Conservation (phyloP, 1,140 invertebrate species). For the Hestina assimilis region DNA sequence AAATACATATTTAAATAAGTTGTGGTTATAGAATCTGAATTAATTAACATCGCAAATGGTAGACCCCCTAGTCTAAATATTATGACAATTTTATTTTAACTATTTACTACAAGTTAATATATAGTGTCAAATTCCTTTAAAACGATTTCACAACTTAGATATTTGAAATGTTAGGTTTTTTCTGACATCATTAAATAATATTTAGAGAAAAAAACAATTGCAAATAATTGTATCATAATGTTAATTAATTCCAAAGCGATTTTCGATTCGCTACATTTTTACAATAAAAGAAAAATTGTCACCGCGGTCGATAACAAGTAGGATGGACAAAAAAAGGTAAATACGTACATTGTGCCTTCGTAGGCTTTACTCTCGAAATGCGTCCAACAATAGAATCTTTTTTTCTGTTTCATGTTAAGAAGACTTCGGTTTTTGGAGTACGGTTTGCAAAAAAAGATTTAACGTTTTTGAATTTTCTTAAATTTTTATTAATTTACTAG, state of each 20-base stretch:
- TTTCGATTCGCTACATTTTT: conserved; percentile 36
- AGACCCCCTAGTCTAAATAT: too few relatives aligned
- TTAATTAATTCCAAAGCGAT: conserved; percentile 12
- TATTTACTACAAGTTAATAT: too few relatives aligned
- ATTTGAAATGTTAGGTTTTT: too few relatives aligned
- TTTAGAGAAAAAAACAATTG: too few relatives aligned
- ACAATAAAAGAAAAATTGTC: conserved; percentile 40
- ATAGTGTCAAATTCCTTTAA: too few relatives aligned
- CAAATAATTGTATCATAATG: too few relatives aligned
- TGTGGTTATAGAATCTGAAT: too few relatives aligned
- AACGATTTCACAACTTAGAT: too few relatives aligned
- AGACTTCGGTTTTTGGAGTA: conserved; percentile 48
- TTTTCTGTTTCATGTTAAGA: conserved; percentile 67
- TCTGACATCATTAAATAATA: too few relatives aligned
- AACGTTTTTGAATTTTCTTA: not conserved
- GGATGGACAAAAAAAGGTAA: conserved; percentile 66
- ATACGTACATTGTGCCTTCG: conserved; percentile 62
- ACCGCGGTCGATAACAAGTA: conserved; percentile 49
- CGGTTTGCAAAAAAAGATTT: conserved; percentile 36
- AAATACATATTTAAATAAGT: too few relatives aligned
- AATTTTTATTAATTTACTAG: not conserved
- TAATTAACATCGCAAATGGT: too few relatives aligned
- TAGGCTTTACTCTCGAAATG: conserved; percentile 69
- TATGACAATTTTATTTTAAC: too few relatives aligned
- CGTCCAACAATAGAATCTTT: conserved; percentile 69